These are phyloP conservation scores for Toxotes chatareus DNA, from an alignment of 2,113 vertebrate species.

Conservation along the genomic window DNA sequence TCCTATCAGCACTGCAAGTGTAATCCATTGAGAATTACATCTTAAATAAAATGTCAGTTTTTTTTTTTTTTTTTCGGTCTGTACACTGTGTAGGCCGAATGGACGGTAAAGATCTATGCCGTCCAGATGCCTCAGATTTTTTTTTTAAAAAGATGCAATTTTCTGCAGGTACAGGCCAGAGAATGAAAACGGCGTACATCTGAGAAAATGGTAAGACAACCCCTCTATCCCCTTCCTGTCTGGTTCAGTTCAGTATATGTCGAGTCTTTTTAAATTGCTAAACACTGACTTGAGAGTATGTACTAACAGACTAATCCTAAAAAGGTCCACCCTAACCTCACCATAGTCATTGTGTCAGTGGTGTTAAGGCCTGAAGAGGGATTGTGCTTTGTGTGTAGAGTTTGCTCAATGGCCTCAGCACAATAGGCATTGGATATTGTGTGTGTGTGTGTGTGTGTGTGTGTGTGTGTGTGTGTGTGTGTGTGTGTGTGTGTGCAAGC, in stretches of 20 bases:
- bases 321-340: constrained; percentile 79
- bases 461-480: constrained; percentile 28
- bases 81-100: constrained; percentile 54
- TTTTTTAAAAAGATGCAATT: constrained; percentile 91
- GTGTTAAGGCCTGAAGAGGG: constrained; percentile 67
- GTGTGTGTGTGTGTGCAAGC: constrained; percentile 23
- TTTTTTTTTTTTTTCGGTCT: constrained; percentile 32
- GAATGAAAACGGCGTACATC: constrained; percentile 99
- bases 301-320: constrained; percentile 86
- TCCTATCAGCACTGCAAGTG: constrained; percentile 56
- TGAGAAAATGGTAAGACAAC: constrained; percentile 97
- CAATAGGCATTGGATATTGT: constrained; percentile 55
- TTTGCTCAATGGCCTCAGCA: constrained; percentile 61
- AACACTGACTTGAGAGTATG: constrained; percentile 68
- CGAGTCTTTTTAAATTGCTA: constrained; percentile 63
- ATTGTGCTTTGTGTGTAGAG: constrained; percentile 62
- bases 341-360: constrained; percentile 77
- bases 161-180: constrained; percentile 99
- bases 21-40: constrained; percentile 75
- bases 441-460: constrained; percentile 27
- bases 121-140: constrained; percentile 44
- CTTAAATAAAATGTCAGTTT: constrained; percentile 63
- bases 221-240: constrained; percentile 75
- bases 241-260: constrained; percentile 69
- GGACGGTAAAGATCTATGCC: constrained; percentile 49